phyloP scores from a whole-genome alignment of 2,888 invertebrate species.

The Trachelus iudaicus region DNA sequence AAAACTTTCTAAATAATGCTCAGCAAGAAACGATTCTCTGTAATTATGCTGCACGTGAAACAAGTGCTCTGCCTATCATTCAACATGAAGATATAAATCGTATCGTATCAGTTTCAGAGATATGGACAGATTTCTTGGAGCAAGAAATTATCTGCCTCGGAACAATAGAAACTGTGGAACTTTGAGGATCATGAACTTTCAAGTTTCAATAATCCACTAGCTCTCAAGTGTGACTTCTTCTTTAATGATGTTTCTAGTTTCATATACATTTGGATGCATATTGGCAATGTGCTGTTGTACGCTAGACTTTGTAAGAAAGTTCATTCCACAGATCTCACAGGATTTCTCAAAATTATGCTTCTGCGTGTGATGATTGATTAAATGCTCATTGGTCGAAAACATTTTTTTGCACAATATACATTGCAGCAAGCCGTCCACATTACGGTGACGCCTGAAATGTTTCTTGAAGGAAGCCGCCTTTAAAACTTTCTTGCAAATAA shows the following conservation, averaged over 20 bases:
- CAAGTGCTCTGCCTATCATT: neutral
- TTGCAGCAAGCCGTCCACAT: constrained; percentile 24
- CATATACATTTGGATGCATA: neutral
- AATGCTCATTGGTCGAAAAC: neutral
- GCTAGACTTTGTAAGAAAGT: neutral
- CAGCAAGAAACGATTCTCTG: neutral
- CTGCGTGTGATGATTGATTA: neutral
- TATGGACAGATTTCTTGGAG: neutral
- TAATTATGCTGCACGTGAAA: neutral
- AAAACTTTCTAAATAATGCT: neutral
- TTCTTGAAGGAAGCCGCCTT: constrained; percentile 26
- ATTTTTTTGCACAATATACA: constrained; percentile 23
- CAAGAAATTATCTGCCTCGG: neutral
- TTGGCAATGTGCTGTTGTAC: neutral
- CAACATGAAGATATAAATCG: neutral
- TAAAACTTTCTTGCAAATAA: constrained; percentile 33
- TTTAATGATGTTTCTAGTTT: neutral
- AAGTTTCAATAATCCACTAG: neutral
- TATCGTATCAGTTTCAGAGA: neutral
- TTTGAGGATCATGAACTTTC: neutral
- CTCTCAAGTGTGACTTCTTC: neutral
- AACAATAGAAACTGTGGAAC: neutral
- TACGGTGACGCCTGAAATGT: constrained; percentile 31
- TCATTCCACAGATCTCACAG: neutral
- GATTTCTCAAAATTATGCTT: neutral